Percentiles rank a stretch among this genome's conserved stretches.
Evolutionary conservation across 2,113 vertebrate genomes (phyloP).

Genomic region (Andinoacara biseriatus): DNA sequence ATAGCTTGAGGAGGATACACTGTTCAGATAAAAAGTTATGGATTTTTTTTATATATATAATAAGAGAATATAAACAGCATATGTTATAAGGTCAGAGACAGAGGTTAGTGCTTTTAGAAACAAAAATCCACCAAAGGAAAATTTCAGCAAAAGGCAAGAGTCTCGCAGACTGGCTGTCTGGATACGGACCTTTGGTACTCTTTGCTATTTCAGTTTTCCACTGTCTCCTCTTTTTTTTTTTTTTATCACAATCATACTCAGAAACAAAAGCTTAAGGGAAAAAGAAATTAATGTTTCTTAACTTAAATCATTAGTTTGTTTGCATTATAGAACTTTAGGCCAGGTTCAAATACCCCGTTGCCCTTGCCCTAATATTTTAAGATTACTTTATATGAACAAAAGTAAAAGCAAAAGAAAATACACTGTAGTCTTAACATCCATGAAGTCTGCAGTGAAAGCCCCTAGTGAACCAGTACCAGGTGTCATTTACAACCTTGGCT

Average conservation of each 20-base stretch:
- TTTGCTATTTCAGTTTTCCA: background rate
- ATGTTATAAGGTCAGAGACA: background rate
- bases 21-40: slow-evolving; percentile 1
- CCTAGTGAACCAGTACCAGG: background rate
- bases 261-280: background rate
- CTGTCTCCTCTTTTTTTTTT: accelerated
- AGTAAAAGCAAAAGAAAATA: background rate
- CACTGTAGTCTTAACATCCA: background rate
- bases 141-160: background rate
- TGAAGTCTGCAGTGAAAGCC: background rate
- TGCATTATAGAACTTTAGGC: background rate
- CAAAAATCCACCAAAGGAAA: background rate
- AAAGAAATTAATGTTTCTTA: background rate
- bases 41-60: slow-evolving; percentile 3
- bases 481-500: slow-evolving; percentile 30
- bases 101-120: background rate
- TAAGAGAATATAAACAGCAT: background rate
- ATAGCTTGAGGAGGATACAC: slow-evolving; percentile 7
- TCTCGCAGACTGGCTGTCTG: background rate
- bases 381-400: background rate
- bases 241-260: background rate
- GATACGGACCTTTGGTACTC: background rate
- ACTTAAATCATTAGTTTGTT: background rate
- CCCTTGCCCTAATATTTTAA: background rate
- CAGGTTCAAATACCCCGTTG: background rate